phyloP scores from a whole-genome alignment of 2,888 invertebrate genomes.

The Prionchulus punctatus region DNA sequence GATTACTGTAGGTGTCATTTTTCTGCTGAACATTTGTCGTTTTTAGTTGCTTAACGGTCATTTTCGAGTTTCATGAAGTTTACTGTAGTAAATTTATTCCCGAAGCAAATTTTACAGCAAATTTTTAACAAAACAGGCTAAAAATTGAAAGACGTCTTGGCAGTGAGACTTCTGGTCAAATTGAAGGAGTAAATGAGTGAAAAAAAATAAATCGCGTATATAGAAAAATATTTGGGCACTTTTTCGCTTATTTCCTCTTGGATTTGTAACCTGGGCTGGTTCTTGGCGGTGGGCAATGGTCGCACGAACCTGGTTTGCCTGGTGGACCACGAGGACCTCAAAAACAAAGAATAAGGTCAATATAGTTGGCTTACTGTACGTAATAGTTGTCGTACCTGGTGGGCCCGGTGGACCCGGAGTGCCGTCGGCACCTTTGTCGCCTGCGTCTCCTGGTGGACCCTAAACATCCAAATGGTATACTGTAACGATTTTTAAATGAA shows the following conservation, averaged over 20 bases:
- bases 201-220: background rate
- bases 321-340: background rate
- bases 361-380: no score
- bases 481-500: no score
- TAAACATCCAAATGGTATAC: background rate
- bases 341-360: background rate
- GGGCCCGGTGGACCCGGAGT: conserved; percentile 1
- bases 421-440: conserved; percentile 2
- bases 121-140: no score
- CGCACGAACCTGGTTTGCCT: conserved; percentile 1
- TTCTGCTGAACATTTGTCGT: no score
- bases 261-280: conserved; percentile 3
- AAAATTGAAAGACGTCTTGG: no score
- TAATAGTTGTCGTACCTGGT: background rate
- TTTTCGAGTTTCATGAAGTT: no score
- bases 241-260: background rate
- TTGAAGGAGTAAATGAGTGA: no score
- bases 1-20: background rate
- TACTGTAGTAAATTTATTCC: no score
- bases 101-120: no score
- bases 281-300: conserved; percentile 4
- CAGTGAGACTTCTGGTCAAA: no score
- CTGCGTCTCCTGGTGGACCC: conserved; percentile 4
- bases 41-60: no score
- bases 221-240: background rate